Evolutionary conservation across 2,888 invertebrate genomes (phyloP), one percentile per base, ranked within the genome.

Genomic region (Meiosimyza platycephala): DNA sequence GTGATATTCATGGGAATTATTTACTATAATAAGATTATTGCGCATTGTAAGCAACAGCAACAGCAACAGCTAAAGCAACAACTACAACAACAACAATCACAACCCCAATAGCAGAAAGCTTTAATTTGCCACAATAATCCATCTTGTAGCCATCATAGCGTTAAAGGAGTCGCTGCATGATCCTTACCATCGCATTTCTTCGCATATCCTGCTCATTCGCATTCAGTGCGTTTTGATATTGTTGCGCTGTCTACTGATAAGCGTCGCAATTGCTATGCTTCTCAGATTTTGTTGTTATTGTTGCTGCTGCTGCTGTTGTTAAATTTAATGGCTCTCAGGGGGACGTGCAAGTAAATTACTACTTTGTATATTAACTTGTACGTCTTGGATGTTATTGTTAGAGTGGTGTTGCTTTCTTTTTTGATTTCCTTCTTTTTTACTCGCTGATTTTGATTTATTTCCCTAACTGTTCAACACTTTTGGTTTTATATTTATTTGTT

Each of bases 241-340:
- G 40, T 55, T 40, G 28, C 22, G 69, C 48, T 59, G 70, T 18
- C 40, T 52, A 40, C 59, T 68, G 74, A 74, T 75, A 75, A 75
- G 67, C 73, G 68, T 47, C 63, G 68, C 72, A 75, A 72, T 72
- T 72, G 72, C 64, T 67, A 65, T 71, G 74, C 73, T 68, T 15
- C 71, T 73, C 68, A 73, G 69, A 71, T 73, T 74, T 65, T 68
- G 71, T 50, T 76, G 76, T 57, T 75, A 76, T 68, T 79, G 76
- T 64, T 80, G 79, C 78, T 81, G 78, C 54, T 81, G 79, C 79
- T 80, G 80, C 78, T 81, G 80, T 79, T 82, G 80, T 83, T 82
- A 81, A 78, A 73, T 75, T 78, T 78, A 78, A 77, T 74, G 77
- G 75, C 74, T 66, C 77, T 75, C 75, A 63, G 57, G 76, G 72